Percentiles rank a stretch among this genome's conserved stretches.
Evolutionary conservation across 2,113 vertebrate genomes (phyloP).

Genomic region (Poeciliopsis retropinna): DNA sequence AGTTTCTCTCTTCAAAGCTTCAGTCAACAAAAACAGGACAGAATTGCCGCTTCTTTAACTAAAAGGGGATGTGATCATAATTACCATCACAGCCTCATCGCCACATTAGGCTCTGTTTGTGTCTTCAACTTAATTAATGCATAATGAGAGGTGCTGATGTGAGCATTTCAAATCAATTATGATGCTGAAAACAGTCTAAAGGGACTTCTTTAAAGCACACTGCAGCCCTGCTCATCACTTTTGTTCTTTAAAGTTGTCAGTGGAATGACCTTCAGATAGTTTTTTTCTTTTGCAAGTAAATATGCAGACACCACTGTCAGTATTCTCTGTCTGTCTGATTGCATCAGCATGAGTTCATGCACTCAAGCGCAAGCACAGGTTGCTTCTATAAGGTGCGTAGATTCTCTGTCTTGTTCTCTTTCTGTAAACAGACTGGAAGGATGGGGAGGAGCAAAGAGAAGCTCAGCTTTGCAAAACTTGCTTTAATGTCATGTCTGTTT

Average conservation of each 20-base stretch:
- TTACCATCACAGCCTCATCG: slow-evolving; percentile 24
- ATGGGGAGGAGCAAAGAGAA: slow-evolving; percentile 26
- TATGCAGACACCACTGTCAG: slow-evolving; percentile 25
- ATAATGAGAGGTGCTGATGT: slow-evolving; percentile 52
- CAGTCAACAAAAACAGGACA: slow-evolving; percentile 7
- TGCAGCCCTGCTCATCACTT: slow-evolving; percentile 25
- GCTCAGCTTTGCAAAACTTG: slow-evolving; percentile 40
- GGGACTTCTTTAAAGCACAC: slow-evolving; percentile 17
- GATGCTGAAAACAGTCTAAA: slow-evolving; percentile 17
- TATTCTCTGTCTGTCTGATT: slow-evolving; percentile 5
- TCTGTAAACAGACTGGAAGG: slow-evolving; percentile 19
- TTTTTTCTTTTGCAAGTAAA: slow-evolving; percentile 5
- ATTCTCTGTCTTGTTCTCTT: slow-evolving; percentile 34
- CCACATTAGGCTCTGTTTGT: slow-evolving; percentile 29
- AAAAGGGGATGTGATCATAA: slow-evolving; percentile 38
- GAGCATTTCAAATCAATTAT: slow-evolving; percentile 52
- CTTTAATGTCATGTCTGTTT: slow-evolving; percentile 59
- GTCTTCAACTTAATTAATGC: slow-evolving; percentile 42
- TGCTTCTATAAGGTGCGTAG: slow-evolving; percentile 25
- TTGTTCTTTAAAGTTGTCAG: slow-evolving; percentile 14
- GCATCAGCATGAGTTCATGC: background rate
- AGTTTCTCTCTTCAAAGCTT: slow-evolving; percentile 27
- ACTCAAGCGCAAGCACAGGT: slow-evolving; percentile 2
- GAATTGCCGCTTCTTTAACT: slow-evolving; percentile 34
- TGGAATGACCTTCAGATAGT: slow-evolving; percentile 24